Evolutionary conservation across 2,797 vertebrate species (phyloP).

Genomic region (Sarcophilus harrisii): DNA sequence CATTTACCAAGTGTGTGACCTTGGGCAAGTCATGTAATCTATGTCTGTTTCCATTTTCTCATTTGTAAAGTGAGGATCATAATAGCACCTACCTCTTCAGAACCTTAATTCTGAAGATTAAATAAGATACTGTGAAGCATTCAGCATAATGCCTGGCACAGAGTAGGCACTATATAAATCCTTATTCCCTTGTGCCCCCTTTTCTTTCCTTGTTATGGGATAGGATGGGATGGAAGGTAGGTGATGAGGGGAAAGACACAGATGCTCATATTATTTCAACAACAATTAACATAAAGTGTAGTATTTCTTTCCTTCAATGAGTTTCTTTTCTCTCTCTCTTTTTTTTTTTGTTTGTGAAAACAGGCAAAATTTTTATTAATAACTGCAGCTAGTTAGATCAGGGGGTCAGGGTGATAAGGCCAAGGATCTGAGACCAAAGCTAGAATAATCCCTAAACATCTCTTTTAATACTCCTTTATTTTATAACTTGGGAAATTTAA

Average conservation of each 20-base stretch:
- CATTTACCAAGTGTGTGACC: not conserved
- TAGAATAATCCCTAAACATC: not conserved
- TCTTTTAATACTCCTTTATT: not conserved
- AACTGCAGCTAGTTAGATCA: conserved; percentile 45
- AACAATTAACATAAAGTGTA: not conserved
- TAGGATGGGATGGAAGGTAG: conserved; percentile 8
- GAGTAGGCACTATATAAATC: not conserved
- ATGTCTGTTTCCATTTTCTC: not conserved
- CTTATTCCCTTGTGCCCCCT: conserved; percentile 14
- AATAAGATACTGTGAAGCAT: not conserved
- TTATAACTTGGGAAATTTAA: not conserved
- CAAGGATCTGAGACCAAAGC: conserved; percentile 4
- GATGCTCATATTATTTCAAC: not conserved
- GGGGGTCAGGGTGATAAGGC: conserved; percentile 15
- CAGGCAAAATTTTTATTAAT: conserved; percentile 53
- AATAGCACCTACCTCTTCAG: not conserved
- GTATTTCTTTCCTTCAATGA: conserved; percentile 32
- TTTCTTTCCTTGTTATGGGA: conserved; percentile 36
- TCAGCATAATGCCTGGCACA: not conserved
- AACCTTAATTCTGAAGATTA: not conserved
- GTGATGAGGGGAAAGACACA: conserved; percentile 28
- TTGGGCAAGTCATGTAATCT: not conserved
- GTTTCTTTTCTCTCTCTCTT: not conserved
- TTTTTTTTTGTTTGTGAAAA: conserved; percentile 60
- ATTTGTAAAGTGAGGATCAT: not conserved